A percentile compares a stretch with the other conserved stretches of the same genome.
Conservation (phyloP, 2,888 invertebrate genomes). For the Mesorhabditis spiculigera region DNA sequence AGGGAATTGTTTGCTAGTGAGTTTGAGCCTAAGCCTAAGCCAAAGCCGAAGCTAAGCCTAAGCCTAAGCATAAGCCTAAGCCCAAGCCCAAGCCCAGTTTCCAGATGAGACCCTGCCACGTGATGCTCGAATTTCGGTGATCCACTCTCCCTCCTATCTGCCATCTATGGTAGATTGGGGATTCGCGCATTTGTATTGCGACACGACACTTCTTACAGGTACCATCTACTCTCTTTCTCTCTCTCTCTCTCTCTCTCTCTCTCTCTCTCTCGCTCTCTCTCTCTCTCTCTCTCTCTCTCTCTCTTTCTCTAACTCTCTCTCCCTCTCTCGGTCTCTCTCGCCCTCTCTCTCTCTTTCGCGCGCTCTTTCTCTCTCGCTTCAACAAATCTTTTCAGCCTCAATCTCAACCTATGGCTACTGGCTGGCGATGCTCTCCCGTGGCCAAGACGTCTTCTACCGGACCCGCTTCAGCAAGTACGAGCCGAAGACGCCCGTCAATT, state of each 20-base stretch:
- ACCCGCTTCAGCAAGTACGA: not conserved
- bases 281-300: too few species aligned
- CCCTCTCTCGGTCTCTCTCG: too few species aligned
- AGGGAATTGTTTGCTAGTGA: not conserved
- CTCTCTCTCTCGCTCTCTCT: too few species aligned
- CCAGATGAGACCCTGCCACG: not conserved
- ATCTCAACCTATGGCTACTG: not conserved
- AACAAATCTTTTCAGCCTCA: not conserved
- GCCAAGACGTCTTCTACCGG: not conserved
- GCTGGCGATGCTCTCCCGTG: not conserved
- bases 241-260: too few species aligned
- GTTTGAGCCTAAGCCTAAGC: not conserved
- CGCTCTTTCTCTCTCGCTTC: too few species aligned
- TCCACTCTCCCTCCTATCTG: not conserved
- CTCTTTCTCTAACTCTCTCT: too few species aligned
- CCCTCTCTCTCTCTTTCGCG: too few species aligned
- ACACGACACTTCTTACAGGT: not conserved
- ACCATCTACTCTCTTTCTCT: not conserved
- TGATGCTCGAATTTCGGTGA: not conserved
- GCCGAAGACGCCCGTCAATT: not conserved
- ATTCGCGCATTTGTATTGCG: not conserved
- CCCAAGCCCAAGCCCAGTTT: not conserved
- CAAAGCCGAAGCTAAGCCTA: too few species aligned
- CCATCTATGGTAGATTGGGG: constrained; percentile 1
- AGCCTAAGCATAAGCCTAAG: too few species aligned